These are phyloP conservation scores for Pangasius djambal DNA, from an alignment of 2,797 vertebrate genomes.

Conservation along the genomic window DNA sequence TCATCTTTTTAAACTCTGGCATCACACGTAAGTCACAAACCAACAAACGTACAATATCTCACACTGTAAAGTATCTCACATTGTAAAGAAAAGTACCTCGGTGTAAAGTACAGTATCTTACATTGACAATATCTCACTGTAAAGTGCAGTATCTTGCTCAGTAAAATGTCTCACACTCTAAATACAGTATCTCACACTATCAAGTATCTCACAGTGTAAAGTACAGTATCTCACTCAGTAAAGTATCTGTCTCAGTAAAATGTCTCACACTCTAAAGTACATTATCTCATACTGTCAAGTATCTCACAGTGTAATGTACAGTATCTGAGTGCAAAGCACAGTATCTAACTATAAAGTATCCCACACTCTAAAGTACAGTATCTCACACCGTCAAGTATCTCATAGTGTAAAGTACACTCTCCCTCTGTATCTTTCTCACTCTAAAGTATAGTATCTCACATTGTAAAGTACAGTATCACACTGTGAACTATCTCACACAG, in stretches of 20 bases:
- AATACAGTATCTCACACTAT: background rate
- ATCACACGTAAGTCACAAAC: constrained; percentile 90
- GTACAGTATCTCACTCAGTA: background rate
- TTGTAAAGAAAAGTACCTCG: background rate
- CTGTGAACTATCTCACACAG: background rate
- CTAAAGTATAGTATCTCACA: background rate
- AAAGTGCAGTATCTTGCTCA: background rate
- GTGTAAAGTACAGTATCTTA: background rate
- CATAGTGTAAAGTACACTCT: background rate
- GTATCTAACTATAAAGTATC: background rate
- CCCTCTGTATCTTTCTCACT: background rate
- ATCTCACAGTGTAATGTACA: background rate
- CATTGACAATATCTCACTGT: background rate
- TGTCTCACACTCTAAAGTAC: background rate
- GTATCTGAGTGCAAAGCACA: background rate
- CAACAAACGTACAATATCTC: background rate
- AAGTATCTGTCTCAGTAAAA: background rate
- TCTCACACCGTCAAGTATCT: background rate
- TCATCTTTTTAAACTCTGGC: constrained; percentile 98
- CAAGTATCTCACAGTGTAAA: background rate
- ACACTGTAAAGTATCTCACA: background rate
- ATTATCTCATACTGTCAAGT: background rate
- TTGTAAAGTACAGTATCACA: background rate
- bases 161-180: background rate
- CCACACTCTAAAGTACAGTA: background rate